Conservation (phyloP, 2,888 invertebrate genomes). For the Plemyria rubiginata region DNA sequence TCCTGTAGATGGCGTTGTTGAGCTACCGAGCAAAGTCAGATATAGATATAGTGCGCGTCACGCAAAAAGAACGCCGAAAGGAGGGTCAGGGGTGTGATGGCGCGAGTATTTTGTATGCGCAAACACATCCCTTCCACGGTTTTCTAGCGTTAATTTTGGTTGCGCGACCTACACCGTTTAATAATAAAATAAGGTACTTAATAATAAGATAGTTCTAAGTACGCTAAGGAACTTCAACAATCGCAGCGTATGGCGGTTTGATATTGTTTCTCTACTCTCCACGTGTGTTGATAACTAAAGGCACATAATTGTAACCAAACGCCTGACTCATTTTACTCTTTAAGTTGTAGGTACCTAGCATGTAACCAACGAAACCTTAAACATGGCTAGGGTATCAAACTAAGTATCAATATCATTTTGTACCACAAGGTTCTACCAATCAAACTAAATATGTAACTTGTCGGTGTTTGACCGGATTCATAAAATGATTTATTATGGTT, state of each 20-base stretch:
- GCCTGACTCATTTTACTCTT: background rate
- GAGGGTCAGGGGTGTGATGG: too few relatives aligned
- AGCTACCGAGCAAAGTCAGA: too few relatives aligned
- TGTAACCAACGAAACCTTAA: slow-evolving; percentile 2
- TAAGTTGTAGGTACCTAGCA: background rate
- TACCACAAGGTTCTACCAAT: background rate
- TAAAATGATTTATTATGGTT: slow-evolving; percentile 11
- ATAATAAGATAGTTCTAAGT: too few relatives aligned
- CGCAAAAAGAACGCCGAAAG: too few relatives aligned
- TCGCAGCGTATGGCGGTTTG: background rate
- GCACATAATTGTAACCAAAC: slow-evolving; percentile 2
- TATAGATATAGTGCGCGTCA: too few relatives aligned
- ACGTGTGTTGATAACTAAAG: slow-evolving; percentile 1
- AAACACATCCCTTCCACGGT: too few relatives aligned
- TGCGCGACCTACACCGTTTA: too few relatives aligned
- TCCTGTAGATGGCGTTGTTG: too few relatives aligned
- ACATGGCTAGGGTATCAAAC: background rate
- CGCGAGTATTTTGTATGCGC: too few relatives aligned
- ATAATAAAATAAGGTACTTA: too few relatives aligned
- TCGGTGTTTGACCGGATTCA: slow-evolving; percentile 15
- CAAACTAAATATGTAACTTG: slow-evolving; percentile 6
- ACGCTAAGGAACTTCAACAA: background rate
- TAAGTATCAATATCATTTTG: background rate
- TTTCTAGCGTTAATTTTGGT: too few relatives aligned
- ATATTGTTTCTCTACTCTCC: slow-evolving; percentile 4